Evolutionary conservation across 2,888 invertebrate genomes (phyloP).

Genomic region (Volucella inflata): DNA sequence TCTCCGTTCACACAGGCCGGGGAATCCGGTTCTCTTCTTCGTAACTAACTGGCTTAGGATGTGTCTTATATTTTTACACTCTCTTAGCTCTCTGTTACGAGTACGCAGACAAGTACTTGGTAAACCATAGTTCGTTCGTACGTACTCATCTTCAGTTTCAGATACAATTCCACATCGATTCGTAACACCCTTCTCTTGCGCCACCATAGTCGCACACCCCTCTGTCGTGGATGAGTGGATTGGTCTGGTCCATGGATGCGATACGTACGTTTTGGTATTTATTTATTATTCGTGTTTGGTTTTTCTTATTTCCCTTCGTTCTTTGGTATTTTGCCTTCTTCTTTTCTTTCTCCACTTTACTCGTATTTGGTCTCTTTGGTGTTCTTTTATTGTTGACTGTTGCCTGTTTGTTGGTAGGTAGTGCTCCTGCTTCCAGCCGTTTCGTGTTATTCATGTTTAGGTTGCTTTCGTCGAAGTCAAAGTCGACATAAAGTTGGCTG

Average conservation of each 20-base stretch:
- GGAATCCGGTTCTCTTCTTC: slow-evolving; percentile 60
- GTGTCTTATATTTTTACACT: slow-evolving; percentile 57
- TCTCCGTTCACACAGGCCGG: slow-evolving; percentile 32
- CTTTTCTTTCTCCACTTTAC: slow-evolving; percentile 14
- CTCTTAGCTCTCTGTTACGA: neutral
- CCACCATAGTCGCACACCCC: neutral
- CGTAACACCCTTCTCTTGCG: slow-evolving; percentile 43
- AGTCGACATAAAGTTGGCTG: neutral
- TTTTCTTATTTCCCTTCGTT: slow-evolving; percentile 48
- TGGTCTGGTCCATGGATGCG: slow-evolving; percentile 42
- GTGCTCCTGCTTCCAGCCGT: slow-evolving; percentile 51
- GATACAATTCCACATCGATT: slow-evolving; percentile 32
- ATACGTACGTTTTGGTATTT: slow-evolving; percentile 61
- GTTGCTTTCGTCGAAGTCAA: slow-evolving; percentile 30
- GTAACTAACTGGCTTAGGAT: slow-evolving; percentile 10
- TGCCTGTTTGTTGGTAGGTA: slow-evolving; percentile 39
- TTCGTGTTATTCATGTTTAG: slow-evolving; percentile 65
- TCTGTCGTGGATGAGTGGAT: neutral
- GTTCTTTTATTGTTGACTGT: slow-evolving; percentile 32
- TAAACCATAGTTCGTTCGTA: no score
- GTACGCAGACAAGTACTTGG: no score
- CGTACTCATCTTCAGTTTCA: slow-evolving; percentile 45
- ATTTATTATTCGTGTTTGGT: slow-evolving; percentile 52
- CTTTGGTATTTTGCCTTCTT: slow-evolving; percentile 45
- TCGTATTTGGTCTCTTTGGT: slow-evolving; percentile 31